These are phyloP conservation scores for Galagoides demidoff DNA, from an alignment of 2,797 vertebrate genomes.

Conservation along the genomic window DNA sequence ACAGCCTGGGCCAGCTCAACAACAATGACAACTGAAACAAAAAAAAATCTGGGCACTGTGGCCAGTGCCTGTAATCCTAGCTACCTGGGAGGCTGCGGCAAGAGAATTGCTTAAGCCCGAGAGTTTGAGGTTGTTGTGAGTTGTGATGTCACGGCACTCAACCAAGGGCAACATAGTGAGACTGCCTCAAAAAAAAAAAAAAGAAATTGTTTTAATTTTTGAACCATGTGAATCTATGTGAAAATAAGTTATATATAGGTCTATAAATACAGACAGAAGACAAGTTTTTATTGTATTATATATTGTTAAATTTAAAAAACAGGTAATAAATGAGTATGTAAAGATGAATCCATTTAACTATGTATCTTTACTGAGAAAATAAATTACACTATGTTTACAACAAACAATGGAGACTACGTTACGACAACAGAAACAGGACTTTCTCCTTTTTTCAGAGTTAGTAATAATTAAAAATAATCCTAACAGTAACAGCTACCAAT, in stretches of 20 bases:
- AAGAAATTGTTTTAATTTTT: constrained; percentile 16
- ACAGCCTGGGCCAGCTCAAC: too few species aligned
- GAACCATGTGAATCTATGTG: constrained; percentile 4
- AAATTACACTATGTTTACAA: not conserved
- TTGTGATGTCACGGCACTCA: too few species aligned
- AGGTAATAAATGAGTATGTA: not conserved
- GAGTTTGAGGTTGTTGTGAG: too few species aligned
- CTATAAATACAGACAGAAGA: not conserved
- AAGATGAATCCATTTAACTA: not conserved
- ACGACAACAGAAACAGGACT: not conserved
- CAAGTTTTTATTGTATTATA: not conserved
- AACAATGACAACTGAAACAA: too few species aligned
- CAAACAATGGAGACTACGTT: not conserved
- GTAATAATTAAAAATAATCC: not conserved
- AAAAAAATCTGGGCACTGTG: too few species aligned
- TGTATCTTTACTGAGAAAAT: not conserved
- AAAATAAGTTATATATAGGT: constrained; percentile 1
- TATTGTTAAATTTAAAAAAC: not conserved
- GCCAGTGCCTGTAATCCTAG: too few species aligned
- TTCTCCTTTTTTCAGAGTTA: not conserved
- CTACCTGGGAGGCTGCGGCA: too few species aligned
- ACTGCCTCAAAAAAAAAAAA: too few species aligned
- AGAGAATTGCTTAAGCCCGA: too few species aligned
- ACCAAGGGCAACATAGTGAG: too few species aligned
- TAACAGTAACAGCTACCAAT: not conserved